phyloP scores from a whole-genome alignment of 2,113 vertebrate species.

The Eudorcas thomsonii region DNA sequence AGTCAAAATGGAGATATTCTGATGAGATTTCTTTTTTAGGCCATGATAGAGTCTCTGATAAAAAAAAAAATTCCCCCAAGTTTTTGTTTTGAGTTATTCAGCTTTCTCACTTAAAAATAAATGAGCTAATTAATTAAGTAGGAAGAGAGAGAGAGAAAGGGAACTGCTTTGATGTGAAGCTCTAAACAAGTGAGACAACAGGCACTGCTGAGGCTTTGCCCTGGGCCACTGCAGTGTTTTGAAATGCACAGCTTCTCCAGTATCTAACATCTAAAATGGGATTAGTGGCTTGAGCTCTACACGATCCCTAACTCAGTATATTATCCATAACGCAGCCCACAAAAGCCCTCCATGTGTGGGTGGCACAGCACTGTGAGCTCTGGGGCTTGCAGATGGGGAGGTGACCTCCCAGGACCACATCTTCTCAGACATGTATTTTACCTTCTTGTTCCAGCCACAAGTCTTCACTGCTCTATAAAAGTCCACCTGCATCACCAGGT shows the following conservation, averaged over 20 bases:
- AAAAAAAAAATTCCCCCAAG: neutral
- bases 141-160: neutral
- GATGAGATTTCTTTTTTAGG: neutral
- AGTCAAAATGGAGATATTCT: neutral
- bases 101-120: conserved; percentile 22
- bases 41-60: neutral
- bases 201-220: neutral
- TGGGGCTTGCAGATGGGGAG: neutral
- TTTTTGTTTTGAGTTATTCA: neutral
- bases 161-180: neutral
- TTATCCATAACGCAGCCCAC: neutral
- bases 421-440: neutral
- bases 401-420: neutral
- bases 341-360: neutral
- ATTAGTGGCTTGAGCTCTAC: neutral
- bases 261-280: neutral
- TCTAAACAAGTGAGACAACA: neutral
- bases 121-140: neutral
- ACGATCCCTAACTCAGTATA: neutral
- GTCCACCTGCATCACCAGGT: neutral
- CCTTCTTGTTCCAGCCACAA: neutral
- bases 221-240: neutral
- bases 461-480: neutral
- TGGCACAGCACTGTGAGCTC: neutral
- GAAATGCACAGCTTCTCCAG: neutral